Base-by-base conservation (phyloP, 2,888 invertebrate species). In the Augiades crinisus region DNA sequence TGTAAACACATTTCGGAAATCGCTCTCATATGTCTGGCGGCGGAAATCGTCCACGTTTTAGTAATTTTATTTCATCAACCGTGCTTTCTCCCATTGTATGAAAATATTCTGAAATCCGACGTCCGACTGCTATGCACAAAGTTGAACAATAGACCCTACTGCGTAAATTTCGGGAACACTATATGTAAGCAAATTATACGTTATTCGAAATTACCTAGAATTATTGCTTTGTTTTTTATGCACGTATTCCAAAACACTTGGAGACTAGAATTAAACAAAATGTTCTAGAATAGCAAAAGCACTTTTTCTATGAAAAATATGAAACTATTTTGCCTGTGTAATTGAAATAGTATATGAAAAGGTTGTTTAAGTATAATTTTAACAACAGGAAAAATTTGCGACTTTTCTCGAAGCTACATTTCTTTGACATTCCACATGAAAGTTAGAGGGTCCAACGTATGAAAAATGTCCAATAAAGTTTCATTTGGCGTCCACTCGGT, bases 1-100 rank as follows among this genome's bases (percentile, higher is more conserved):
- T 87, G 87, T 87, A 84, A 84, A 85, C 86, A 84, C 82, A 85
- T 86, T 85, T 84, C 82, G 81, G 75, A 73, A 82, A 81, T 85
- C 73, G 81, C 75, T 73, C 75, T 68, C 71, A 64, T 73, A 68
- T 67, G 72, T 74, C 74, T 72, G 67, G 53, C 57, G 65, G 58
- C 75, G 80, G 77, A 81, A 80, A 76, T 73, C 68, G 76, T 66
- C 65, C 72, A 69, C 76, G 75, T 78, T 77, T 75, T 71, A 73
- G 67, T 71, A 64, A 76, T 78, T 79, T 79, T 78, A 78, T 78
- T 77, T 72, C 59, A 53, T 55, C 63, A 64, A 66, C 58, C 63
- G 64, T 63, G 56, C 63, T 68, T 73, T 73, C 68, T n/a, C 65
- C 55, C 70, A 78, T 76, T 75, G 68, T 71, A 61, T 54, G 36